Evolutionary conservation across 92 coral and sea anemone species (phyloP).

Genomic region (Meandrina meandrites): DNA sequence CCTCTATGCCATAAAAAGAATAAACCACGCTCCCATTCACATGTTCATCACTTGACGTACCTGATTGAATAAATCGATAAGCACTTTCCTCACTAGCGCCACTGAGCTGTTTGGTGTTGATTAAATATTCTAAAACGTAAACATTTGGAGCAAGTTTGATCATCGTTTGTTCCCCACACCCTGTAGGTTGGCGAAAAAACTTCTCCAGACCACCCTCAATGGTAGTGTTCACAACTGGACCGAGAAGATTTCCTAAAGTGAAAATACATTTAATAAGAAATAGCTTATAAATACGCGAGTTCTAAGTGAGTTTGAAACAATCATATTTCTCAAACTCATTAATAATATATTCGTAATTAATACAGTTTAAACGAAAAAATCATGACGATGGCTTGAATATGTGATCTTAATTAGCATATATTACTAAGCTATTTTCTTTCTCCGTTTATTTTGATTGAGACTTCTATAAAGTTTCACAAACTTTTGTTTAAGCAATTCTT

Average conservation of each 20-base stretch:
- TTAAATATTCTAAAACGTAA: slow-evolving; percentile 80
- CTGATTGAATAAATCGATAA: slow-evolving; percentile 78
- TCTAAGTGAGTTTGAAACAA: background rate
- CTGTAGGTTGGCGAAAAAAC: slow-evolving; percentile 19
- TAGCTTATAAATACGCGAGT: too few relatives aligned
- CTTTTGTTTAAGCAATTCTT: too few relatives aligned
- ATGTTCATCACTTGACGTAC: slow-evolving; percentile 28
- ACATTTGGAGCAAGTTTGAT: slow-evolving; percentile 83
- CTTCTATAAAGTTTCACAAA: too few relatives aligned
- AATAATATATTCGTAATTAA: too few relatives aligned
- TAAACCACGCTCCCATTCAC: too few relatives aligned
- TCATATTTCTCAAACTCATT: background rate
- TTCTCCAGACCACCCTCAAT: slow-evolving; percentile 83
- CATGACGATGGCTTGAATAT: too few relatives aligned
- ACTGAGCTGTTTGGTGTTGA: slow-evolving; percentile 78
- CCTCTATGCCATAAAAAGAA: too few relatives aligned
- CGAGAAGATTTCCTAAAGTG: slow-evolving; percentile 81
- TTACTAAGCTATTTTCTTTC: too few relatives aligned
- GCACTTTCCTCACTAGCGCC: slow-evolving; percentile 73
- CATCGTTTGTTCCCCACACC: slow-evolving; percentile 96
- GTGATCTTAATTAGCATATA: too few relatives aligned
- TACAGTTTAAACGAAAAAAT: too few relatives aligned
- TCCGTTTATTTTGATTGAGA: too few relatives aligned
- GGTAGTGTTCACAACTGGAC: slow-evolving; percentile 83
- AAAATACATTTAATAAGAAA: background rate